Evolutionary conservation across 2,888 invertebrate genomes (phyloP).

Genomic region (Gortyna flavago): DNA sequence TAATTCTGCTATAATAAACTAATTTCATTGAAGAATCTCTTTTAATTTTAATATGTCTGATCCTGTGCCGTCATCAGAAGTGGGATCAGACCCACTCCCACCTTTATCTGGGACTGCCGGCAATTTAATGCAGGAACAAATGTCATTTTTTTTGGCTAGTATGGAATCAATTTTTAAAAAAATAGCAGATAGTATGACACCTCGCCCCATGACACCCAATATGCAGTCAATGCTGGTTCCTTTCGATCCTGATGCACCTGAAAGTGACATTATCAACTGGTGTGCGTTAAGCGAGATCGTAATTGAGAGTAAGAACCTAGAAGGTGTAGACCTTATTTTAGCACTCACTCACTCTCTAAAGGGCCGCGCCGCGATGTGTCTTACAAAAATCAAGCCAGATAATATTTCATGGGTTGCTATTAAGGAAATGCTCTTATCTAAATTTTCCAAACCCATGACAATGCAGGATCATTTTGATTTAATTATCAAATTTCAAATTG

Average conservation of each 20-base stretch:
- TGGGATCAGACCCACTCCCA: slow-evolving; percentile 1
- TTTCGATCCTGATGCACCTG: not conserved
- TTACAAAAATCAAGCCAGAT: not conserved
- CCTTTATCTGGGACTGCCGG: not conserved
- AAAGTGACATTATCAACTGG: not conserved
- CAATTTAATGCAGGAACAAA: slow-evolving; percentile 1
- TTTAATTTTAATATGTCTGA: not conserved
- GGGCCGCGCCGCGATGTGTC: not conserved
- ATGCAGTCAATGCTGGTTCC: not conserved
- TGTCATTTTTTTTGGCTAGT: not conserved
- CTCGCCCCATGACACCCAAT: not conserved
- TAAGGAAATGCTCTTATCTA: not conserved
- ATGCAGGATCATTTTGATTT: not conserved
- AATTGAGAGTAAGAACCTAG: not conserved
- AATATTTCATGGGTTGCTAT: not conserved
- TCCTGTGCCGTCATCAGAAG: slow-evolving; percentile 8
- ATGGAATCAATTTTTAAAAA: not conserved
- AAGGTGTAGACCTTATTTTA: no score
- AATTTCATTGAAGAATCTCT: not conserved
- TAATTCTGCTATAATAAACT: no score
- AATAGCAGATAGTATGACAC: not conserved
- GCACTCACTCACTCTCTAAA: not conserved
- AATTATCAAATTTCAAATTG: not conserved
- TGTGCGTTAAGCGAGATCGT: slow-evolving; percentile 1
- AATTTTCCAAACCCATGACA: not conserved